Conservation (phyloP, 2,113 vertebrate species). For the Ptilorrhoa leucosticta region DNA sequence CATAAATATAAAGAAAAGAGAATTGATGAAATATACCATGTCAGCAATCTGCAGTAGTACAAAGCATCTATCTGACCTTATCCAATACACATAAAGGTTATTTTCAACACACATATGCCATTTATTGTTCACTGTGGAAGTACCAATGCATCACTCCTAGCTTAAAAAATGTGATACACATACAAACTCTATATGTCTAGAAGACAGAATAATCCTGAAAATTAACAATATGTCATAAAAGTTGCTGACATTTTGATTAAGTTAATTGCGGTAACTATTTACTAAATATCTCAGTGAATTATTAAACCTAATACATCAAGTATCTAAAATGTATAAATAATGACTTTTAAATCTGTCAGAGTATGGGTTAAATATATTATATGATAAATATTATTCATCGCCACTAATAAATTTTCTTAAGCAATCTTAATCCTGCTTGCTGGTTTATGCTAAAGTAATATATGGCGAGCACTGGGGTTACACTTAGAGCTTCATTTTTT, state of each 20-base stretch:
- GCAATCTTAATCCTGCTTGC: constrained; percentile 24
- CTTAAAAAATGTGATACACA: not conserved
- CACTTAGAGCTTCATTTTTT: constrained; percentile 10
- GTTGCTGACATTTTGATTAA: not conserved
- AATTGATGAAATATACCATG: not conserved
- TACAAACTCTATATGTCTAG: not conserved
- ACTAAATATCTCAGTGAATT: not conserved
- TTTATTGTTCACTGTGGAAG: not conserved
- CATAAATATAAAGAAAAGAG: not conserved
- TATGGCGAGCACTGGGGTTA: not conserved
- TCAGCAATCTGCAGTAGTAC: not conserved
- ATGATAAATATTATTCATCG: not conserved
- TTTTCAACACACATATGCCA: not conserved
- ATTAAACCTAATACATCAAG: not conserved
- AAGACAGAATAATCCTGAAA: not conserved
- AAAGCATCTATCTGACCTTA: not conserved
- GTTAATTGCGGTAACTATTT: not conserved
- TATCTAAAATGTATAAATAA: constrained; percentile 3
- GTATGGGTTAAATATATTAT: not conserved
- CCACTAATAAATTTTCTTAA: constrained; percentile 37
- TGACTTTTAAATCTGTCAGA: not conserved
- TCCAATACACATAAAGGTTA: not conserved
- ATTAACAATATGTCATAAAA: not conserved
- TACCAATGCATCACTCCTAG: not conserved
- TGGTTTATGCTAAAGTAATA: constrained; percentile 25